A percentile compares a stretch with the other conserved stretches of the same genome.
phyloP scores from a whole-genome alignment of 2,888 invertebrate genomes.

The Rhyacophila evoluta region DNA sequence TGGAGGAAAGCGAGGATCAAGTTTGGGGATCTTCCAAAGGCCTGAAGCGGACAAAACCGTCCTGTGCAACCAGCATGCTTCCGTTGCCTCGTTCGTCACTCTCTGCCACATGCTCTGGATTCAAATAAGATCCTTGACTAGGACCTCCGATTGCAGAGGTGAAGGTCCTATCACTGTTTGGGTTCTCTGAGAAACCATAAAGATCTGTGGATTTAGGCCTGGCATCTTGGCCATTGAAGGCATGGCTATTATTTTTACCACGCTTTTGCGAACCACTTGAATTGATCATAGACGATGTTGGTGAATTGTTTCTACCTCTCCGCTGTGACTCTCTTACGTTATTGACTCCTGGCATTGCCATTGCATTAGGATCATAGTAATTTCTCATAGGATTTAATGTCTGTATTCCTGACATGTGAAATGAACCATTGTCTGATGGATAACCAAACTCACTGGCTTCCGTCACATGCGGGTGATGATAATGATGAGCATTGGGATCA shows the following conservation, averaged over 20 bases:
- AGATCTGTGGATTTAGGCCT: constrained; percentile 74
- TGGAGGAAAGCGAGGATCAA: constrained; percentile 59
- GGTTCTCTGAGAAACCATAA: constrained; percentile 70
- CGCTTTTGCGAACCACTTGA: constrained; percentile 69
- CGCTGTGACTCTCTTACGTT: constrained; percentile 64
- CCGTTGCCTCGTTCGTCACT: constrained; percentile 69
- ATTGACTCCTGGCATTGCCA: constrained; percentile 55
- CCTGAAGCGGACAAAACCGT: constrained; percentile 88
- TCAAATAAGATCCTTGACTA: constrained; percentile 70
- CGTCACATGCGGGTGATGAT: constrained; percentile 69
- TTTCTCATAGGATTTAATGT: constrained; percentile 69
- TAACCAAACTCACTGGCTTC: constrained; percentile 65
- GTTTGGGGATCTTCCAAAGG: constrained; percentile 74
- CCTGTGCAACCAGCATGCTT: constrained; percentile 91
- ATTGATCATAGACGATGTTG: constrained; percentile 65
- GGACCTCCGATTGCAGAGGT: constrained; percentile 59
- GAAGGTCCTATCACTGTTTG: constrained; percentile 59
- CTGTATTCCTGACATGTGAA: constrained; percentile 69
- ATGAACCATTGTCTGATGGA: constrained; percentile 67
- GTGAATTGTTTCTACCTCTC: constrained; percentile 63
- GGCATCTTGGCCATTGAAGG: constrained; percentile 72
- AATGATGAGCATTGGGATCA: constrained; percentile 68
- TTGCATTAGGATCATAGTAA: constrained; percentile 62
- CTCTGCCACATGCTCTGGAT: constrained; percentile 71
- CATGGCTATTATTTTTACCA: constrained; percentile 64